phyloP scores from a whole-genome alignment of 2,888 invertebrate genomes.

The Drosophila kanekoi region DNA sequence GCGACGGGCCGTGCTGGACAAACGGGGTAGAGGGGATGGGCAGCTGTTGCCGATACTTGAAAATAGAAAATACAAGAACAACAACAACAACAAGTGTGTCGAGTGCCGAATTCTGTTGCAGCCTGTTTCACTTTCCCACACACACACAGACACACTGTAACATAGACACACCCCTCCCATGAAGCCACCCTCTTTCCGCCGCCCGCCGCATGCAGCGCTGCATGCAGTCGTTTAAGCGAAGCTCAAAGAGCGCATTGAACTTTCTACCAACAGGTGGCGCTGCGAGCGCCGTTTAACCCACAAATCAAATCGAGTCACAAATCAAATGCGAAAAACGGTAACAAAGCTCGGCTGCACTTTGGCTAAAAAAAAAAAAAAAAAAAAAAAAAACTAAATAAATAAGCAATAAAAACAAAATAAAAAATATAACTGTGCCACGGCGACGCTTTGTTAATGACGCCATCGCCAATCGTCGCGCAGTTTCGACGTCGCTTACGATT shows the following conservation, averaged over 20 bases:
- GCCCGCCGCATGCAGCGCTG: neutral
- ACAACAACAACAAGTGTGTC: slow-evolving; percentile 36
- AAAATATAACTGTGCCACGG: slow-evolving; percentile 64
- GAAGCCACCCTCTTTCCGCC: neutral
- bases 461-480: slow-evolving; percentile 50
- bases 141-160: no score
- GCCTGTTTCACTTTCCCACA: slow-evolving; percentile 46
- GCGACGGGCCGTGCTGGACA: slow-evolving; percentile 25
- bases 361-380: slow-evolving; percentile 9
- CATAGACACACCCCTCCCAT: neutral
- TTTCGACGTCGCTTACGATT: slow-evolving; percentile 47
- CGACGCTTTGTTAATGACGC: slow-evolving; percentile 65
- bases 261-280: slow-evolving; percentile 55
- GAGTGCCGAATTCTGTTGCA: slow-evolving; percentile 46
- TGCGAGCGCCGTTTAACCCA: slow-evolving; percentile 36
- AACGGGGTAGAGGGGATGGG: slow-evolving; percentile 7
- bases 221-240: neutral
- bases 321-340: slow-evolving; percentile 29
- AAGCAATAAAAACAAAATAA: neutral
- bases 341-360: slow-evolving; percentile 57
- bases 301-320: slow-evolving; percentile 40
- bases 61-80: slow-evolving; percentile 68
- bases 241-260: slow-evolving; percentile 39
- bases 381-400: neutral
- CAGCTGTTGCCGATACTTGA: slow-evolving; percentile 61